Evolutionary conservation across 1,140 invertebrate genomes (phyloP).

Genomic region (Penaeus chinensis): DNA sequence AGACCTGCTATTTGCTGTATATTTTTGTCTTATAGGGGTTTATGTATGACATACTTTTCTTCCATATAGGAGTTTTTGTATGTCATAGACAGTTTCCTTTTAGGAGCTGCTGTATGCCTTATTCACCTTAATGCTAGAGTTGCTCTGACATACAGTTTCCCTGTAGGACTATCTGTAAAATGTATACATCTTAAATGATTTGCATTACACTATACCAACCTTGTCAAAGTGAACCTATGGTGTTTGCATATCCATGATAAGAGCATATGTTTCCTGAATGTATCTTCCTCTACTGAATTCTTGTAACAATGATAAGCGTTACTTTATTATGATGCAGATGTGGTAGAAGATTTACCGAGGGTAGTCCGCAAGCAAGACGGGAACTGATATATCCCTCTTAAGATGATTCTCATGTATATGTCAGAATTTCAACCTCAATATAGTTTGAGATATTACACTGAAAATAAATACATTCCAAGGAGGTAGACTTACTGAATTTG

Average conservation of each 20-base stretch:
- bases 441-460: background rate
- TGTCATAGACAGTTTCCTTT: slow-evolving; percentile 43
- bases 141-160: slow-evolving; percentile 44
- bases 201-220: slow-evolving; percentile 4
- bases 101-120: slow-evolving; percentile 51
- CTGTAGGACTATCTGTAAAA: slow-evolving; percentile 27
- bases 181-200: background rate
- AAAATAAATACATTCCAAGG: slow-evolving; percentile 32
- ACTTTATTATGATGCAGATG: slow-evolving; percentile 24
- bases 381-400: background rate
- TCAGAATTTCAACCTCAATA: slow-evolving; percentile 6
- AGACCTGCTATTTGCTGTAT: slow-evolving; percentile 25
- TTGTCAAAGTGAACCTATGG: too few species aligned
- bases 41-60: slow-evolving; percentile 33
- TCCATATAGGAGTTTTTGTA: slow-evolving; percentile 38
- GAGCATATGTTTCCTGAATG: slow-evolving; percentile 1
- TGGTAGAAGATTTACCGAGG: slow-evolving; percentile 11
- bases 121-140: slow-evolving; percentile 50
- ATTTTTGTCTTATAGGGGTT: slow-evolving; percentile 18
- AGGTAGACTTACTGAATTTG: slow-evolving; percentile 28
- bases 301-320: slow-evolving; percentile 21
- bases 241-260: too few species aligned
- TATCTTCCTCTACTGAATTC: background rate
- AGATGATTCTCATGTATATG: slow-evolving; percentile 20
- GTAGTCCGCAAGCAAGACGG: background rate